Evolutionary conservation across 2,888 invertebrate genomes (phyloP).

Genomic region (Epinotia demarniana): DNA sequence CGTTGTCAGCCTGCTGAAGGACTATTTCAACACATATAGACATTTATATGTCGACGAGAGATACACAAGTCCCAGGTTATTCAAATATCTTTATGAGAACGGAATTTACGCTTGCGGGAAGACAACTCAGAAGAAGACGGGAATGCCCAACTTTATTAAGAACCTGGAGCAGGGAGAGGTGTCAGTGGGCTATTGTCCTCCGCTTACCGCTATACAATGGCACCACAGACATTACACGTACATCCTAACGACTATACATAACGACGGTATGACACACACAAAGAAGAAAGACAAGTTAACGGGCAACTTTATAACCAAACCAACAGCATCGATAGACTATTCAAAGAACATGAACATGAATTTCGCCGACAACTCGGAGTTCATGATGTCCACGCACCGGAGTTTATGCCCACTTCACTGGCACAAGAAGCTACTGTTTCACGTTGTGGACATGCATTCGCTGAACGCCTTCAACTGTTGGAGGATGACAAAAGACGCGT

Average conservation of each 20-base stretch:
- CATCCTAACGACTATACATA: conserved; percentile 34
- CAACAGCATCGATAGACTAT: conserved; percentile 32
- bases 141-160: conserved; percentile 35
- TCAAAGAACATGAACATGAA: conserved; percentile 37
- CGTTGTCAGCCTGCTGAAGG: conserved; percentile 26
- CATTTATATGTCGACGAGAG: conserved; percentile 42
- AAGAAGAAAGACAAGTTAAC: conserved; percentile 33
- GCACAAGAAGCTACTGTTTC: conserved; percentile 41
- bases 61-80: conserved; percentile 43
- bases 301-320: conserved; percentile 30
- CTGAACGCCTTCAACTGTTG: conserved; percentile 37
- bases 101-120: conserved; percentile 43
- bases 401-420: conserved; percentile 25
- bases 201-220: conserved; percentile 41
- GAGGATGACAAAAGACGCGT: conserved; percentile 28
- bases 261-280: conserved; percentile 24
- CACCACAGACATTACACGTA: conserved; percentile 26
- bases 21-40: conserved; percentile 37
- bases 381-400: conserved; percentile 35
- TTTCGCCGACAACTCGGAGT: conserved; percentile 29
- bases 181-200: conserved; percentile 34
- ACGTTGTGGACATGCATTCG: conserved; percentile 40
- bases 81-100: conserved; percentile 43
- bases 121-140: conserved; percentile 30
- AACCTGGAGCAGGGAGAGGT: conserved; percentile 26